phyloP scores from a whole-genome alignment of 2,113 vertebrate genomes.

The Felis chaus region DNA sequence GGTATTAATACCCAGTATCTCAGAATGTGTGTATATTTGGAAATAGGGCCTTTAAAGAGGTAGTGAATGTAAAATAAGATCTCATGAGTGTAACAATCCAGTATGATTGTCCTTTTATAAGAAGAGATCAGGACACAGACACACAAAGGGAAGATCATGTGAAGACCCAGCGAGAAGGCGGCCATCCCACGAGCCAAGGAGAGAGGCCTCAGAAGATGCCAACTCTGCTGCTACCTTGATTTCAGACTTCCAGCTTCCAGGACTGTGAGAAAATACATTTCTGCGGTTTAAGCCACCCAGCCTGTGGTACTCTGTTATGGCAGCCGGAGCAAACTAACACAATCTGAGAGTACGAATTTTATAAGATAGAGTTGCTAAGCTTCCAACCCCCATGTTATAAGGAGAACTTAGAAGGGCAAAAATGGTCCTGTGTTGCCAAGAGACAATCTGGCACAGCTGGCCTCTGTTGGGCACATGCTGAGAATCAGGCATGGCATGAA shows the following conservation, averaged over 20 bases:
- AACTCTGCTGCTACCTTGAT: background rate
- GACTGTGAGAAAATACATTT: background rate
- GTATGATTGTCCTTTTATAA: background rate
- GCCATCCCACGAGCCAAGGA: background rate
- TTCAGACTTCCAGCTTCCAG: background rate
- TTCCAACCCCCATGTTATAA: background rate
- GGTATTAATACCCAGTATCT: background rate
- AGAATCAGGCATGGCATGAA: background rate
- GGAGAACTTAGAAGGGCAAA: background rate
- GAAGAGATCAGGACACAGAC: background rate
- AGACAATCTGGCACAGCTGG: background rate
- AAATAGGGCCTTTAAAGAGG: background rate
- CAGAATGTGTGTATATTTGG: background rate
- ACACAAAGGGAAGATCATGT: background rate
- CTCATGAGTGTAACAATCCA: background rate
- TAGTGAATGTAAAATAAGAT: background rate
- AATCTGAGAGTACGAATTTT: background rate
- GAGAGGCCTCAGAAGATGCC: background rate
- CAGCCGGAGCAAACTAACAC: background rate
- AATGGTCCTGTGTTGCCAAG: background rate
- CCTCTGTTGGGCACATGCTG: background rate
- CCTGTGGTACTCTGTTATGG: background rate
- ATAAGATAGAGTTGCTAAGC: background rate
- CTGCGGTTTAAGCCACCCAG: background rate
- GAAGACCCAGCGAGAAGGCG: background rate